Conservation (phyloP, 2,888 invertebrate genomes). For the Scrobipalpa costella region DNA sequence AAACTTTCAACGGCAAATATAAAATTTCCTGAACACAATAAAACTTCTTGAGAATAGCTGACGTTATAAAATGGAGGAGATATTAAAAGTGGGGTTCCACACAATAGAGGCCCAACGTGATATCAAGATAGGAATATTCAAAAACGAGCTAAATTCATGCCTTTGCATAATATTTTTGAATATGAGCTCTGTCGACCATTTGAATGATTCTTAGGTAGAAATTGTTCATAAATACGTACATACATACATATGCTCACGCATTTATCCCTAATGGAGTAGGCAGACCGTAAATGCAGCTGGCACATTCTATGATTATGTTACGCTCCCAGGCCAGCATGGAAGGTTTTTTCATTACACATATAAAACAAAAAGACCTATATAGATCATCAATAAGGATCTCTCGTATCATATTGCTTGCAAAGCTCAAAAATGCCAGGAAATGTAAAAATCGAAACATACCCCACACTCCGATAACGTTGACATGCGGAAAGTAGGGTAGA, state of each 20-base stretch:
- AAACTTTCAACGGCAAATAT: constrained; percentile 27
- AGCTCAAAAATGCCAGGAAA: constrained; percentile 55
- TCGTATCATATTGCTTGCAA: no score
- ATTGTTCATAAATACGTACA: no score
- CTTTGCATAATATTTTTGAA: constrained; percentile 2
- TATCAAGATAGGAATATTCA: constrained; percentile 4
- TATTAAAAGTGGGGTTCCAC: constrained; percentile 62
- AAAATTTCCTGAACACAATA: constrained; percentile 28
- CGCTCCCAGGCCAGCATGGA: no score
- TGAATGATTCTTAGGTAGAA: no score
- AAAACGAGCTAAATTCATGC: not conserved
- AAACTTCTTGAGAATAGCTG: constrained; percentile 39
- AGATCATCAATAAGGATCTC: no score
- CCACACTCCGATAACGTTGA: not conserved
- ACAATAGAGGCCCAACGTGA: constrained; percentile 50
- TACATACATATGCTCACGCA: no score
- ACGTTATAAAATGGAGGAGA: constrained; percentile 50
- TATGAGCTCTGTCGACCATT: not conserved
- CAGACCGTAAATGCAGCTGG: no score
- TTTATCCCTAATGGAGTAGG: no score
- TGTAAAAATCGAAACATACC: constrained; percentile 63
- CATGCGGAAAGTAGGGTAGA: constrained; percentile 10
- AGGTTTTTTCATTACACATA: no score
- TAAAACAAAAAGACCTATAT: no score
- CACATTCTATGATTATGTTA: no score